Conservation (phyloP, 2,797 vertebrate species). For the Anisognathus igniventris region DNA sequence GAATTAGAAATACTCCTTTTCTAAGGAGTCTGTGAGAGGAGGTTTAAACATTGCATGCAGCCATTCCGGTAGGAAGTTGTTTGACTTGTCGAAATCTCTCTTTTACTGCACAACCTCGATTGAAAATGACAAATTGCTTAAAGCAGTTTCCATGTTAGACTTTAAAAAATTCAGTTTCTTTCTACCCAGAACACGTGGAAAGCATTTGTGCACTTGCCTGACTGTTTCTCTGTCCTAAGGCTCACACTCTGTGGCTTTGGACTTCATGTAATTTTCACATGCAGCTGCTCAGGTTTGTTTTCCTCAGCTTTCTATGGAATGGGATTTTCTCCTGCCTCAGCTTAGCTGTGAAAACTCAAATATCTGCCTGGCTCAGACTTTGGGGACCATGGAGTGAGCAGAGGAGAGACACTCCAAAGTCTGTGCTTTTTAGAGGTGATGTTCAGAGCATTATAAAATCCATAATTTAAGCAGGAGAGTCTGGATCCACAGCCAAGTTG, state of each 20-base stretch:
- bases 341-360: not conserved
- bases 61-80: not conserved
- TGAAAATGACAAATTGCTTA: slow-evolving; percentile 70
- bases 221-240: slow-evolving; percentile 47
- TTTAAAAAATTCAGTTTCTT: slow-evolving; percentile 53
- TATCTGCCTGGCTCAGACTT: not conserved
- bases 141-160: slow-evolving; percentile 62
- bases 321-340: not conserved
- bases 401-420: not conserved
- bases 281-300: not conserved
- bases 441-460: not conserved
- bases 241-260: not conserved
- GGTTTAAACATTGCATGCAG: not conserved
- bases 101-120: slow-evolving; percentile 25
- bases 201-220: slow-evolving; percentile 60
- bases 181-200: slow-evolving; percentile 53
- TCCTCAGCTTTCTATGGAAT: not conserved
- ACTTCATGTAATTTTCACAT: not conserved
- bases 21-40: not conserved
- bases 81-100: slow-evolving; percentile 45
- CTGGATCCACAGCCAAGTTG: not conserved
- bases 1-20: slow-evolving; percentile 21
- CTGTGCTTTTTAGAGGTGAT: not conserved
- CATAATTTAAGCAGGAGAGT: not conserved
- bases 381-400: not conserved